Evolutionary conservation across 2,113 vertebrate species (phyloP).

Genomic region (Tetrax tetrax): DNA sequence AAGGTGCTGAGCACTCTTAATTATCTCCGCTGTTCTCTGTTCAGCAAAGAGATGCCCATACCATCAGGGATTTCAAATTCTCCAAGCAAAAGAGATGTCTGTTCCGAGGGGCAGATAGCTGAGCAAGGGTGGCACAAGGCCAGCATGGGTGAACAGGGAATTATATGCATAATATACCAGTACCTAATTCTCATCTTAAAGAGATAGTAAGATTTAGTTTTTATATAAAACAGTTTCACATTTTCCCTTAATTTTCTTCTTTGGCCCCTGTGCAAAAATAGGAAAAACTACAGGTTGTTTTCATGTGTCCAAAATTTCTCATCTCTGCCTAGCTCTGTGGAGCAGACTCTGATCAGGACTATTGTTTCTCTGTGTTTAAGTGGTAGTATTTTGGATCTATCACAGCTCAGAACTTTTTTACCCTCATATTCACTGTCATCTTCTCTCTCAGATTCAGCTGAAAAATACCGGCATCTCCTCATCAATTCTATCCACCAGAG

Average conservation of each 20-base stretch:
- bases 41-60: neutral
- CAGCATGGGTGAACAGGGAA: neutral
- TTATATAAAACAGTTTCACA: neutral
- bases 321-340: neutral
- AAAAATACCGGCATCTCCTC: conserved; percentile 66
- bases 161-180: neutral
- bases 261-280: neutral
- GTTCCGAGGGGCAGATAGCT: neutral
- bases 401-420: neutral
- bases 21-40: neutral
- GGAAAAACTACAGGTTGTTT: neutral
- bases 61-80: neutral
- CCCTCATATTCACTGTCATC: neutral
- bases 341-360: neutral
- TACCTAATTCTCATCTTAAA: neutral
- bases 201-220: neutral
- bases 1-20: neutral
- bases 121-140: neutral
- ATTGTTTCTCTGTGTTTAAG: neutral
- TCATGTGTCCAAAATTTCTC: neutral
- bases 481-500: conserved; percentile 40
- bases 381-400: neutral
- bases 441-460: conserved; percentile 73
- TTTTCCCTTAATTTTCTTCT: neutral
- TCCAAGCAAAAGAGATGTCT: neutral